Evolutionary conservation across 2,888 invertebrate species (phyloP).

Genomic region (Carpatolechia fugitivella): DNA sequence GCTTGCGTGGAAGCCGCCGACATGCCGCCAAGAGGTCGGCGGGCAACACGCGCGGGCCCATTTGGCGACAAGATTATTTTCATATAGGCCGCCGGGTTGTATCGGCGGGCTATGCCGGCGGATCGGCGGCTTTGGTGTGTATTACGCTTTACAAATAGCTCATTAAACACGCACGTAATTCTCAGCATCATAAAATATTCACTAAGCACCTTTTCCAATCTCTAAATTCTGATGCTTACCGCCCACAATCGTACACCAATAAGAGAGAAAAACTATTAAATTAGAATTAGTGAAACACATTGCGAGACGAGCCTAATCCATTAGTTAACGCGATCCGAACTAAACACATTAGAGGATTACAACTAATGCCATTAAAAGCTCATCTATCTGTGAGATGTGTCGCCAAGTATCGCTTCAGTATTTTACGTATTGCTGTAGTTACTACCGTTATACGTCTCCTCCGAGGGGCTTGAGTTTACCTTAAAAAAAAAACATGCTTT

Average conservation of each 20-base stretch:
- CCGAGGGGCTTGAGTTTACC: too few relatives aligned
- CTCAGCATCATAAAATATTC: conserved; percentile 1
- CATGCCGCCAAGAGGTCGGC: too few relatives aligned
- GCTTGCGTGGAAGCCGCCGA: too few relatives aligned
- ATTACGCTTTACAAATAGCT: neutral
- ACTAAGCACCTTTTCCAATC: neutral
- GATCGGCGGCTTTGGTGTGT: too few relatives aligned
- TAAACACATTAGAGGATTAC: conserved; percentile 58
- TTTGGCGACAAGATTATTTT: too few relatives aligned
- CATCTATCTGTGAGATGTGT: conserved; percentile 44
- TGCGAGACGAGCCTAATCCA: conserved; percentile 20
- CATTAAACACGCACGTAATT: neutral
- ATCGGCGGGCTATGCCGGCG: too few relatives aligned
- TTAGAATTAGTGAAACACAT: conserved; percentile 13
- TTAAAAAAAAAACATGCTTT: too few relatives aligned
- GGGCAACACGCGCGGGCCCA: too few relatives aligned
- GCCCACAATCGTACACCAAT: neutral
- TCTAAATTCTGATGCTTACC: neutral
- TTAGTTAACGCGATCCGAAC: conserved; percentile 36
- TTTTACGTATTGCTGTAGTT: conserved; percentile 27
- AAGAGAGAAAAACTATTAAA: conserved; percentile 14
- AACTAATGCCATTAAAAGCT: conserved; percentile 59
- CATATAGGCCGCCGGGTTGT: too few relatives aligned
- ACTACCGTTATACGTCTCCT: too few relatives aligned
- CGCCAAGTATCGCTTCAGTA: conserved; percentile 24